Conservation (phyloP, 1,140 invertebrate genomes). For the Daktulosphaira vitifoliae region DNA sequence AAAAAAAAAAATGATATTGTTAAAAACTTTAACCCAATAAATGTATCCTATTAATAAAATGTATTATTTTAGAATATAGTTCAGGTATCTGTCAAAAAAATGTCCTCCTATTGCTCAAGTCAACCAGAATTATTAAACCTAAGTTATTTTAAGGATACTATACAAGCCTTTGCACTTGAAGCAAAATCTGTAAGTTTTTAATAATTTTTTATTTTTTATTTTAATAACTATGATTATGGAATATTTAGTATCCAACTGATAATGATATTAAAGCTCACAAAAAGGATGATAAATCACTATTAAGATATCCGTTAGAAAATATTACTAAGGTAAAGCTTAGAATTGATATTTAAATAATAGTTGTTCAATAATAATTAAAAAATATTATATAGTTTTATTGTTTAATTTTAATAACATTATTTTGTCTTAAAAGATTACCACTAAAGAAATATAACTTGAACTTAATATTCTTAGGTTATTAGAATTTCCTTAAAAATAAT, state of each 20-base stretch:
- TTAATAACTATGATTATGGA: no score
- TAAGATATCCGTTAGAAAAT: constrained; percentile 27
- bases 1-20: no score
- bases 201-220: background rate
- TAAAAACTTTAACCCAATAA: no score
- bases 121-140: background rate
- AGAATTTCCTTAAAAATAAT: no score
- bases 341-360: background rate
- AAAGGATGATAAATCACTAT: constrained; percentile 2
- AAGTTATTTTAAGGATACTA: background rate
- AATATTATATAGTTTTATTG: no score
- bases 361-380: no score
- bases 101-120: background rate
- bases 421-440: no score
- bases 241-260: background rate
- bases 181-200: constrained; percentile 3
- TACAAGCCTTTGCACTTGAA: constrained; percentile 14
- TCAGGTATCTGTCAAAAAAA: background rate
- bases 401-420: no score
- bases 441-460: no score
- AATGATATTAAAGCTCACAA: background rate
- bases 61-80: background rate
- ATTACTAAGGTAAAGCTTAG: constrained; percentile 11
- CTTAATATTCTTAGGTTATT: no score
- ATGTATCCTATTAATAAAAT: no score